phyloP scores from a whole-genome alignment of 2,888 invertebrate genomes.

The Caenorhabditis macrosperma region DNA sequence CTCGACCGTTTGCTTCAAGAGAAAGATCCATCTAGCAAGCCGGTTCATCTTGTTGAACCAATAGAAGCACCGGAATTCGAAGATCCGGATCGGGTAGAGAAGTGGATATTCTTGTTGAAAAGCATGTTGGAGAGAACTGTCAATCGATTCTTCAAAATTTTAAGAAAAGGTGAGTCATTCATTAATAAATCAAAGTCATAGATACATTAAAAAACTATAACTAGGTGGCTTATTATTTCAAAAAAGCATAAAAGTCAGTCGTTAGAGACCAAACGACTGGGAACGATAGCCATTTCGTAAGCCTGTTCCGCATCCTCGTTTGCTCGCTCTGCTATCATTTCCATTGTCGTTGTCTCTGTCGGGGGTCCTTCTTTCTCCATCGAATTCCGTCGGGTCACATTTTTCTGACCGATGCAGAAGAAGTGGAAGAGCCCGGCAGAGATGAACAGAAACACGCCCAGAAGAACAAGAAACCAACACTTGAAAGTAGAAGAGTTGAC shows the following conservation, averaged over 20 bases:
- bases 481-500: constrained; percentile 15
- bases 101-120: constrained; percentile 29
- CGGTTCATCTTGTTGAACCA: neutral
- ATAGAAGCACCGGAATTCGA: constrained; percentile 39
- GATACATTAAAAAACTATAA: neutral
- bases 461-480: constrained; percentile 29
- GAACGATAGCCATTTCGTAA: neutral
- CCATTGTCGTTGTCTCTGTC: constrained; percentile 33
- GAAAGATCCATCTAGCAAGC: neutral
- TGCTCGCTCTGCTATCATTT: constrained; percentile 27
- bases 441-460: constrained; percentile 24
- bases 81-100: constrained; percentile 32
- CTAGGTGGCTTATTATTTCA: too few species aligned
- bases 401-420: constrained; percentile 27
- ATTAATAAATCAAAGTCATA: neutral
- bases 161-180: constrained; percentile 34
- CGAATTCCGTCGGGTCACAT: constrained; percentile 33
- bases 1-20: constrained; percentile 31
- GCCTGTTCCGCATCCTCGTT: constrained; percentile 8
- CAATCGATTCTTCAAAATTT: constrained; percentile 45
- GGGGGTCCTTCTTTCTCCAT: neutral
- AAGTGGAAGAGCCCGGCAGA: constrained; percentile 36
- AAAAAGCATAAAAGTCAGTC: too few species aligned
- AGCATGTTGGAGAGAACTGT: constrained; percentile 18
- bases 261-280: neutral